Base-by-base conservation (phyloP, 2,888 invertebrate genomes). In the Amblyteles armatorius region DNA sequence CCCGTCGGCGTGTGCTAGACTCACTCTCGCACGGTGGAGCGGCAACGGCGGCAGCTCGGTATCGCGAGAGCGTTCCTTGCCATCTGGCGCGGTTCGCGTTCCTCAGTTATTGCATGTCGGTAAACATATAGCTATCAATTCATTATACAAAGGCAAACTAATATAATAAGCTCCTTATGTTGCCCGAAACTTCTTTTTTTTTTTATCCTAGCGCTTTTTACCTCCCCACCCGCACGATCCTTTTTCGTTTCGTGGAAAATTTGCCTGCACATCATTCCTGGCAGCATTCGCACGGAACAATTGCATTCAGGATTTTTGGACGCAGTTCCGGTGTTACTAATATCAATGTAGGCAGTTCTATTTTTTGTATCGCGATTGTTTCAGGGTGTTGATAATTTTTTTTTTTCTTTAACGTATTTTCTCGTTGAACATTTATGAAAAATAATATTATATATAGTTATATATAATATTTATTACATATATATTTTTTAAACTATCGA, bases 51-150 rank as follows among this genome's bases (percentile, higher is more conserved):
- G 84, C 79, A 85, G 76, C 67, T 77, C 72, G 77, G 69, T 82
- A 85, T 85, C 82, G 79, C 76, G 79, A 68, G 81, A 72, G 65
- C 79, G 72, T 85, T 85, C 69, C 82, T 86, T 85, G 84, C 88
- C 88, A 88, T 88, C 86, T 88, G 88, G 88, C 88, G 87, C 87
- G 86, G 87, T 85, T 72, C 82, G 82, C 82, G 82, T 79, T 85
- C 88, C 87, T 87, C 88, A 87, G 89, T 91, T 91, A 91, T 91
- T 91, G 90, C 91, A 88, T 86, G 87, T 89, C 87, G 88, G 90
- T 91, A 91, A 91, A 91, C 90, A 90, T 90, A 87, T 85, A 90
- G 88, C 89, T 90, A 89, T 90, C 89, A 89, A 91, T 89, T 89
- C 88, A 89, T 89, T 90, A 90, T 88, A 89, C 84, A 84, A 82